Evolutionary conservation across 2,888 invertebrate species (phyloP).

Genomic region (Dicranocentrus wangi): DNA sequence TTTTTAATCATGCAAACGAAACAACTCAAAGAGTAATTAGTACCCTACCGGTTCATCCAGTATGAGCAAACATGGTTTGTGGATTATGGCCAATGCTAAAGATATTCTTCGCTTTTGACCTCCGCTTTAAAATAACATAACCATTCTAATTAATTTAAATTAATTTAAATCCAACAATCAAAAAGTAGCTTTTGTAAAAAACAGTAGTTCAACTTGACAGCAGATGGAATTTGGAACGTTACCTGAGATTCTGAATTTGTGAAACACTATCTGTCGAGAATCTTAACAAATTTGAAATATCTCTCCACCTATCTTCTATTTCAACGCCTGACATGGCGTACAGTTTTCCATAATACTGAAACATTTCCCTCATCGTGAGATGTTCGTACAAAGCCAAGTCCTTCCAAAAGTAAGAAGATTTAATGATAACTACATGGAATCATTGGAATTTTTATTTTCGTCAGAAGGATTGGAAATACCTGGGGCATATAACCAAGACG

Average conservation of each 20-base stretch:
- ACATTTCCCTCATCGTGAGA: conserved; percentile 31
- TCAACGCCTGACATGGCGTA: conserved; percentile 24
- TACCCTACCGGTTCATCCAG: conserved; percentile 44
- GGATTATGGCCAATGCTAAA: conserved; percentile 31
- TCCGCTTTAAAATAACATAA: too few species aligned
- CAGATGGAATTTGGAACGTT: not conserved
- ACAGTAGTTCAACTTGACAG: too few species aligned
- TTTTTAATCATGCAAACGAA: not conserved
- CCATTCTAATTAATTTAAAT: too few species aligned
- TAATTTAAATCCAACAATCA: not conserved
- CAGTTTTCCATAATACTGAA: conserved; percentile 39
- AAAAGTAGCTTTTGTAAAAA: too few species aligned
- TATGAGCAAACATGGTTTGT: conserved; percentile 2
- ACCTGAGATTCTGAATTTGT: conserved; percentile 46
- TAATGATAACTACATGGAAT: not conserved
- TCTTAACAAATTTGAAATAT: conserved; percentile 24
- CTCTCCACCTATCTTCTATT: conserved; percentile 16
- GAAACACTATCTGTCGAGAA: conserved; percentile 12
- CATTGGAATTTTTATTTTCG: not conserved
- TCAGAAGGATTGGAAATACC: not conserved
- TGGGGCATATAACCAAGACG: conserved; percentile 49
- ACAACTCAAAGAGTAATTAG: too few species aligned
- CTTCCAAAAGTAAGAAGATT: not conserved
- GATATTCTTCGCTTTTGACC: conserved; percentile 38
- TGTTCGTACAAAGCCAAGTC: conserved; percentile 44